These are phyloP conservation scores for Mactra quadrangularis DNA, from an alignment of 1,140 invertebrate genomes.

Conservation along the genomic window DNA sequence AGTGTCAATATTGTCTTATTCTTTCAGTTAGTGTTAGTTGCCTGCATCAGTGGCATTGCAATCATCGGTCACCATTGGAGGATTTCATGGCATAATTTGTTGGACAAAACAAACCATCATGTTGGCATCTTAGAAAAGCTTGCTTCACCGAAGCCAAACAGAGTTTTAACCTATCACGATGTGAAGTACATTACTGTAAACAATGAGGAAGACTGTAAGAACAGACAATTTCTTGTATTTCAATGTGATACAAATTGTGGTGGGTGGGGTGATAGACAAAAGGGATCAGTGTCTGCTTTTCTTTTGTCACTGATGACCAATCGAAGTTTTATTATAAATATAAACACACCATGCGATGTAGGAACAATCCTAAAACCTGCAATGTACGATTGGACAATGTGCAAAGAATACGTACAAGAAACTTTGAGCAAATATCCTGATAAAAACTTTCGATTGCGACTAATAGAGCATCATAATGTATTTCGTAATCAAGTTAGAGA, in stretches of 20 bases:
- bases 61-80: no score
- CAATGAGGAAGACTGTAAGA: slow-evolving; percentile 8
- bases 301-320: slow-evolving; percentile 58
- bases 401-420: slow-evolving; percentile 5
- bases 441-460: slow-evolving; percentile 11
- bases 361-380: slow-evolving; percentile 59
- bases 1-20: no score
- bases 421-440: not conserved
- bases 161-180: not conserved
- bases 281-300: slow-evolving; percentile 64
- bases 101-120: no score
- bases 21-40: no score
- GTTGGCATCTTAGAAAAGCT: no score
- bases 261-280: slow-evolving; percentile 71
- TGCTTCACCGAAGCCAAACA: no score
- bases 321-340: slow-evolving; percentile 64
- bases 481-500: not conserved
- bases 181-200: slow-evolving; percentile 1
- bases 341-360: slow-evolving; percentile 66
- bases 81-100: no score
- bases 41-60: no score
- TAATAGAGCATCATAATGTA: not conserved
- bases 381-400: slow-evolving; percentile 59
- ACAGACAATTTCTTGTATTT: slow-evolving; percentile 64
- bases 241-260: slow-evolving; percentile 64